Evolutionary conservation across 1,140 invertebrate genomes (phyloP), one percentile per base, ranked within the genome.

Genomic region (Micrasema longulum): DNA sequence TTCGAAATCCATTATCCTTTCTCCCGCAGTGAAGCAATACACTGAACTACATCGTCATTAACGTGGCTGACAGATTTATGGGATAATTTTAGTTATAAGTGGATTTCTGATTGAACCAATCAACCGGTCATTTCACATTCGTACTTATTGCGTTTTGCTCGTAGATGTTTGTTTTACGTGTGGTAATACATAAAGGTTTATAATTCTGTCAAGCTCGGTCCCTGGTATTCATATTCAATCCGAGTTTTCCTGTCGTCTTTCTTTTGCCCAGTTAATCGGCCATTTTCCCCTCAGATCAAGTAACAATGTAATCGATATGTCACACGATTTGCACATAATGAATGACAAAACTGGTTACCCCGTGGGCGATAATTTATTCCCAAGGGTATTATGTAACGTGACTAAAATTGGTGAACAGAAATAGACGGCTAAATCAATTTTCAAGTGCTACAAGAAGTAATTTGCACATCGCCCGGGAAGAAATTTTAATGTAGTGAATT

Each of bases 371-470:
- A 45, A 48, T 65, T 35, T 52, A 65, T 53, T 67, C 64, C 64
- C 64, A 67, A 67, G 64, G 35, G 47, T 67, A 67, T 67, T 67
- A 67, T 53, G 64, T 67, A 53, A 67, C 64, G 47, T 47, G 41
- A 48, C 47, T 48, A 35, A 65, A 65, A 63, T 63, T 45, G 41
- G 57, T 38, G 20, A 63, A 43, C 16, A 43, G 36, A 14, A 12
- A 43, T 18, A 22, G 36, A 10, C 38, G 10, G 18, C 57, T 43
- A 38, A 26, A 64, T 64, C 60, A 64, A 64, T 64, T 47, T 64
- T 38, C 43, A 26, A 64, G 26, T 18, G 14, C 20, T 45, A 64
- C 45, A 35, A 64, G 60, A 18, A 48, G 31, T 7, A 35, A 60
- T 60, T 60, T 60, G 55, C 36, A 35, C 55, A 60, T 60, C 55